Evolutionary conservation across 2,888 invertebrate species (phyloP).

Genomic region (Patella pellucida): DNA sequence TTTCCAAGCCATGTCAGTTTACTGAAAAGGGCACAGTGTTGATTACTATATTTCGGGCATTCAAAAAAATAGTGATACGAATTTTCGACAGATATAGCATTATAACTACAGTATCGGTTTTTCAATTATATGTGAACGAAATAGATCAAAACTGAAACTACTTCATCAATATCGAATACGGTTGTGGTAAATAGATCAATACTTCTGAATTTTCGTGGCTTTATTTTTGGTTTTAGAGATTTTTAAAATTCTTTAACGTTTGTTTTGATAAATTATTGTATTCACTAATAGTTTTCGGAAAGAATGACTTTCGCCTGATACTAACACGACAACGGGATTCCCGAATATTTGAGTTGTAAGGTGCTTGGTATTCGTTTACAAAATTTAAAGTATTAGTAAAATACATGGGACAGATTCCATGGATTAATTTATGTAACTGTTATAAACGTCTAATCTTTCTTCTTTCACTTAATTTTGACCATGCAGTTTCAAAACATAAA

Average conservation of each 20-base stretch:
- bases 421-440: not conserved
- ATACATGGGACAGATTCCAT: not conserved
- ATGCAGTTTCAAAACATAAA: too few relatives aligned
- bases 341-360: too few relatives aligned
- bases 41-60: too few relatives aligned
- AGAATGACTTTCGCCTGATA: not conserved
- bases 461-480: too few relatives aligned
- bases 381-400: not conserved
- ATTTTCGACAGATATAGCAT: too few relatives aligned
- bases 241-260: not conserved
- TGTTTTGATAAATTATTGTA: too few relatives aligned
- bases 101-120: slow-evolving; percentile 1
- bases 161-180: not conserved
- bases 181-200: not conserved
- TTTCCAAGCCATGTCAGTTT: too few relatives aligned
- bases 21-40: too few relatives aligned
- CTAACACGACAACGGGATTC: not conserved
- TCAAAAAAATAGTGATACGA: too few relatives aligned
- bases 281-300: not conserved
- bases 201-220: not conserved
- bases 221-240: not conserved
- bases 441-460: not conserved
- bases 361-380: too few relatives aligned
- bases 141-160: slow-evolving; percentile 2
- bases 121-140: not conserved